Evolutionary conservation across 2,797 vertebrate genomes (phyloP).

Genomic region (Uromys caudimaculatus): DNA sequence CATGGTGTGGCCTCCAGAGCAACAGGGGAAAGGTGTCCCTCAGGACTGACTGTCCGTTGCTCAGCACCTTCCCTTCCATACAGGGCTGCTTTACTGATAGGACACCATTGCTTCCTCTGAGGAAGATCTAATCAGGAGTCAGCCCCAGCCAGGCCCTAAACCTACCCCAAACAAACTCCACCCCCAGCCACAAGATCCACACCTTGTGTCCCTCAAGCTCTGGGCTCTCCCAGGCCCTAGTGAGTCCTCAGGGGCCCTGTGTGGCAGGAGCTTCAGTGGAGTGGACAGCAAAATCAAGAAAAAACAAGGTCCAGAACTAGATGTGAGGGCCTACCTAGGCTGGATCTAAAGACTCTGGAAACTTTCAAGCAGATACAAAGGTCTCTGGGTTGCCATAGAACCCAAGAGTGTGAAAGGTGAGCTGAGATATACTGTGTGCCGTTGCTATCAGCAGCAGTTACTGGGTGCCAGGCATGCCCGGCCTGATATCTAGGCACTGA

Average conservation of each 20-base stretch:
- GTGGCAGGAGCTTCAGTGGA: background rate
- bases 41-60: too few relatives aligned
- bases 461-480: background rate
- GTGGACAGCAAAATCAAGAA: background rate
- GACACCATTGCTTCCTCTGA: background rate
- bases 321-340: background rate
- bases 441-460: background rate
- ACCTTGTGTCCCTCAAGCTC: background rate
- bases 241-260: rapidly evolving
- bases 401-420: background rate
- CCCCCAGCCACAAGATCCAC: background rate
- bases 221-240: background rate
- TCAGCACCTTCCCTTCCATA: rapidly evolving
- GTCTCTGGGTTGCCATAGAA: background rate
- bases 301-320: background rate
- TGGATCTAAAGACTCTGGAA: constrained; percentile 28
- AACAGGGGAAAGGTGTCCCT: background rate
- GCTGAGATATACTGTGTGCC: background rate
- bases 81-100: background rate
- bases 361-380: background rate
- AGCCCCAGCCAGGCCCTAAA: background rate
- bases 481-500: rapidly evolving
- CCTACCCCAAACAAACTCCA: background rate
- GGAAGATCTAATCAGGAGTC: background rate
- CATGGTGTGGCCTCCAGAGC: background rate